Conservation (phyloP, 1,140 invertebrate genomes). For the Sweltsa coloradensis region DNA sequence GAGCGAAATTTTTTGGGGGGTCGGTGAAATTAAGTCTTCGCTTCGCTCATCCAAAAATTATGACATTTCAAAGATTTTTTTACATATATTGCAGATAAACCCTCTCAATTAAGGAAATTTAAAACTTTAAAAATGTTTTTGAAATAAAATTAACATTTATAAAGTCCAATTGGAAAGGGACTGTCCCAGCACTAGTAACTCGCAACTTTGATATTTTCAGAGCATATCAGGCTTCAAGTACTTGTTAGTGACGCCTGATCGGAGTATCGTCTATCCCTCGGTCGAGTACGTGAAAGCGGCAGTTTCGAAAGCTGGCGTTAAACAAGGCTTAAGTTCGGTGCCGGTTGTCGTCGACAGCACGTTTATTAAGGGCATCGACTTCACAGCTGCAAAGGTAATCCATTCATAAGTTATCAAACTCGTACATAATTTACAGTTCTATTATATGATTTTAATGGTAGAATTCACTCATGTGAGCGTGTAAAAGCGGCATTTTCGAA, state of each 20-base stretch:
- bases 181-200: too few species aligned
- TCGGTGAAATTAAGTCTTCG: too few species aligned
- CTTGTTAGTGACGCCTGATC: conserved; percentile 53
- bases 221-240: conserved; percentile 52
- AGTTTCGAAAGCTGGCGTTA: conserved; percentile 54
- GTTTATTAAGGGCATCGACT: conserved; percentile 58
- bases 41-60: too few species aligned
- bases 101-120: too few species aligned
- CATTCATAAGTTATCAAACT: neutral
- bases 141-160: too few species aligned
- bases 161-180: too few species aligned
- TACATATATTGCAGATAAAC: too few species aligned
- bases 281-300: conserved; percentile 62
- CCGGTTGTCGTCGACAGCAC: conserved; percentile 63
- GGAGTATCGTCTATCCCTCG: conserved; percentile 61
- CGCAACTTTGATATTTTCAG: too few species aligned
- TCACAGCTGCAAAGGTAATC: conserved; percentile 59
- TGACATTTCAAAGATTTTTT: too few species aligned
- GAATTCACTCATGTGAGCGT: neutral
- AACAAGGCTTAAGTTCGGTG: conserved; percentile 36
- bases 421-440: conserved; percentile 8
- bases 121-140: too few species aligned
- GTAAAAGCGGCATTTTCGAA: too few species aligned
- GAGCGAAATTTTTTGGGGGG: too few species aligned
- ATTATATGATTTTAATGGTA: neutral